Evolutionary conservation across 2,888 invertebrate genomes (phyloP).

Genomic region (Pocota personata): DNA sequence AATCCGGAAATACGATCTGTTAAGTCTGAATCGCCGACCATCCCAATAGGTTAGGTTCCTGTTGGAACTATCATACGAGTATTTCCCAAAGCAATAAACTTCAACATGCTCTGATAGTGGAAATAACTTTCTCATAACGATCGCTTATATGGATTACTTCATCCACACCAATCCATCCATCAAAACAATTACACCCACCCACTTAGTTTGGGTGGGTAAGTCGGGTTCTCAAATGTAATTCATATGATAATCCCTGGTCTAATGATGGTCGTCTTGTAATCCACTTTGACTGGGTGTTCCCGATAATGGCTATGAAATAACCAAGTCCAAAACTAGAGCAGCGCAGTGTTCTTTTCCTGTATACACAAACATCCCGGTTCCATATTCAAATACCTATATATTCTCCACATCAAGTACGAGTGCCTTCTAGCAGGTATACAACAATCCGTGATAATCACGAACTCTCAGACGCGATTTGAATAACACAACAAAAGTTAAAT

Average conservation of each 20-base stretch:
- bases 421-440: constrained; percentile 13
- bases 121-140: neutral
- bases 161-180: neutral
- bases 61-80: neutral
- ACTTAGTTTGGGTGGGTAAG: neutral
- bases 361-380: constrained; percentile 34
- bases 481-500: constrained; percentile 57
- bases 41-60: neutral
- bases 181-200: constrained; percentile 24
- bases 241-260: constrained; percentile 35
- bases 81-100: neutral
- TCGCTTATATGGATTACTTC: constrained; percentile 48
- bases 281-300: constrained; percentile 27
- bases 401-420: neutral
- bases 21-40: neutral
- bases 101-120: neutral
- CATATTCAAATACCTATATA: constrained; percentile 47
- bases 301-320: neutral
- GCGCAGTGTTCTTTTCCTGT: constrained; percentile 11
- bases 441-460: constrained; percentile 57
- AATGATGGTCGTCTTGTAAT: constrained; percentile 5
- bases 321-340: constrained; percentile 39
- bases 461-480: constrained; percentile 65
- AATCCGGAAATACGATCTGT: neutral
- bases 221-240: neutral